Evolutionary conservation across 2,888 invertebrate genomes (phyloP), one percentile per base, ranked within the genome.

Genomic region (Pachliopta kotzebuea): DNA sequence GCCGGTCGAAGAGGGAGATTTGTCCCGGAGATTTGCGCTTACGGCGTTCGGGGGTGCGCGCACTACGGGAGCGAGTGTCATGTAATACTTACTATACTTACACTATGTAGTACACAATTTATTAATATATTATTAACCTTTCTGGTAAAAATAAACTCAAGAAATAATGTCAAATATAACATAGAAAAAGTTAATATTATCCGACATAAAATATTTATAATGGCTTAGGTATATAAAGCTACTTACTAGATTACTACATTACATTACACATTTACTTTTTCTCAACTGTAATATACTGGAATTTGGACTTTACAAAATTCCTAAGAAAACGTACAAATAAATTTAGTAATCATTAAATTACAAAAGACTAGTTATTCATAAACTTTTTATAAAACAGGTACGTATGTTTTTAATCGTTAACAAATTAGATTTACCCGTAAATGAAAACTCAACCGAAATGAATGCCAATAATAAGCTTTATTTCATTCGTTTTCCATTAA

Each of bases 401-500:
- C 14, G 14, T 14, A 2, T 14, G 3, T 37, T 9, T 37, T 11
- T 31, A 31, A 31, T 31, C 31, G 1, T 17, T 17, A 42, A 18
- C 17, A 42, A 18, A 42, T 63, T 62, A 24, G 37, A 60, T 61
- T 66, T 66, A 53, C 60, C 56, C 11, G 31, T 18, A 24, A 57
- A 61, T 29, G 37, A 26, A 56, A 68, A 66, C 55, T 63, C 62
- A 61, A 58, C 62, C 60, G 53, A 42, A 57, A 62, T 62, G 54
- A 67, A 62, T 59, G 62, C 55, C 67, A 60, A 62, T 66, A 68
- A 66, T 59, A 62, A 58, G 68, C 62, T 74, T 76, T 70, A 75
- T 78, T 83, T 78, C 79, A 83, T 84, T 80, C 77, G 75, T 79
- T 80, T 80, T 75, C 77, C 81, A 84, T 84, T 81, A 81, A 80